Evolutionary conservation across 1,140 invertebrate genomes (phyloP), one percentile per base, ranked within the genome.

Genomic region (Lasaia peninsularis): DNA sequence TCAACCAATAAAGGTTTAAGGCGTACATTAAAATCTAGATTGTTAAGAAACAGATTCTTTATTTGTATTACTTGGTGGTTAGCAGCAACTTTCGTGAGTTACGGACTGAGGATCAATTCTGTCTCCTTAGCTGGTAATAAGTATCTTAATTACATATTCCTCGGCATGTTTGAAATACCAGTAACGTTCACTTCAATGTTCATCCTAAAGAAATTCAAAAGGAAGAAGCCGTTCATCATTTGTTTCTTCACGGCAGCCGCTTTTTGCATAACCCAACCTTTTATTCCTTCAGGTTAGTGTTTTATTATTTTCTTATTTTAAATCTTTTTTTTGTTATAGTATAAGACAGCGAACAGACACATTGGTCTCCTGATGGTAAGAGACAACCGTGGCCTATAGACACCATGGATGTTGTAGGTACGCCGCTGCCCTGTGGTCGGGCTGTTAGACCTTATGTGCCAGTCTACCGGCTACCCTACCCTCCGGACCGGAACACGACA

Each of bases 71-170:
- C 93, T 60, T 94, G 91, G 86, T 96, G 93, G 94, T 89, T 91
- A 1, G 92, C 93, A 0, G 92, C 91, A 55, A 92, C 93, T 0
- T 93, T 96, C 62, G 92, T 95, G 1, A 95, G 94, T 69, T 96
- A 95, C 71, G 95, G 95, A 0, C 67, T 97, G 20, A 92, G 93
- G 1, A 91, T 96, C 6, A 95, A 96, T 71, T 93, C 95, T 0
- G 94, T 95, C 2, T 91, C 93, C 7, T 88, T 97, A 28, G 91
- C 91, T 56, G 95, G 94, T 2, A 92, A 88, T 34, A 88, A 92
- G 63, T 95, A 95, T 75, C 68, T 92, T 12, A 94, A 94, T 71
- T 95, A 93, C 67, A 92, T 92, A 1, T 78, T 93, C 10, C 91
- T 92, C 2, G 83, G 90, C 0, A 58, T 92, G 0, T 90, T 94